Evolutionary conservation across 2,888 invertebrate genomes (phyloP).

Genomic region (Brenthis hecate): DNA sequence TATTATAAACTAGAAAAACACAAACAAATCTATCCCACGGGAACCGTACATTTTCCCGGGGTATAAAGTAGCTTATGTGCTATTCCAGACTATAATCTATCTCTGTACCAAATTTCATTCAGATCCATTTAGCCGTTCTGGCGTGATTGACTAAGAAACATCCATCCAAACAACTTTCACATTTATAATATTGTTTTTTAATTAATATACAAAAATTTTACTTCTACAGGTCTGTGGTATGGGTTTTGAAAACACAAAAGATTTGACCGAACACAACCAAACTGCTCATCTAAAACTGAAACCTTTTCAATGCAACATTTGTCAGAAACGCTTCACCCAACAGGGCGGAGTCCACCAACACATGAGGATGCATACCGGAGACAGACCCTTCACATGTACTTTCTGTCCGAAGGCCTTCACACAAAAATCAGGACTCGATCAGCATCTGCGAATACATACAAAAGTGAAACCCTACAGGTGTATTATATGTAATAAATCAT

Average conservation of each 20-base stretch:
- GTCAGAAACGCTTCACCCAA: conserved; percentile 69
- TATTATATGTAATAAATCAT: conserved; percentile 67
- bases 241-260: conserved; percentile 52
- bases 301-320: conserved; percentile 64
- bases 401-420: conserved; percentile 72
- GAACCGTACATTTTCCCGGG: too few species aligned
- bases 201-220: too few species aligned
- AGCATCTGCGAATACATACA: conserved; percentile 71
- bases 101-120: too few species aligned
- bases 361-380: conserved; percentile 69
- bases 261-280: conserved; percentile 57
- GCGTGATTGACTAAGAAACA: too few species aligned
- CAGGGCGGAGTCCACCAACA: conserved; percentile 69
- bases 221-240: conserved; percentile 58
- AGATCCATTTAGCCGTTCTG: too few species aligned
- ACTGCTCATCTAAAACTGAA: conserved; percentile 61
- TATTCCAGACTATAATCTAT: too few species aligned
- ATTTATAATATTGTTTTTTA: too few species aligned
- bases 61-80: too few species aligned
- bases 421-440: conserved; percentile 73
- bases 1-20: too few species aligned
- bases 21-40: too few species aligned
- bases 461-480: conserved; percentile 70
- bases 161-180: too few species aligned
- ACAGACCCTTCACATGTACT: conserved; percentile 66